These are phyloP conservation scores for Apostichopus leukothele DNA, from an alignment of 53 echinoderm and acorn worm species.

Conservation along the genomic window DNA sequence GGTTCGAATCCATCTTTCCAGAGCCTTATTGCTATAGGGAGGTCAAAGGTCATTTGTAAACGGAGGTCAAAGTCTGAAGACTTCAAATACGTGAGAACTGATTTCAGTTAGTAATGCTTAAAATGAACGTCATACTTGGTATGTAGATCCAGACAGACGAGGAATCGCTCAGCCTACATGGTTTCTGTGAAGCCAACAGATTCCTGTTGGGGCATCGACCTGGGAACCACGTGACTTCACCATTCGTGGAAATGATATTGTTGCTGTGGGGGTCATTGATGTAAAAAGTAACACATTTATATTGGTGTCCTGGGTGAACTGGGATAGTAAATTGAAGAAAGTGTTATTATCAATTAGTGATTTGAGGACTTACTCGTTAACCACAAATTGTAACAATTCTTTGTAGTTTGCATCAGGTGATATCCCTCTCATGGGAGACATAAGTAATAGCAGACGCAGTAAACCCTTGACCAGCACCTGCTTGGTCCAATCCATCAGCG, in stretches of 20 bases:
- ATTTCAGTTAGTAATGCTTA: too few species aligned
- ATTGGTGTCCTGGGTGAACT: slow-evolving; percentile 18
- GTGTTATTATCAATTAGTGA: slow-evolving; percentile 33
- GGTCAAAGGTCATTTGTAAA: too few species aligned
- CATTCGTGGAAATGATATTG: not conserved
- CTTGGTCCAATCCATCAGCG: not conserved
- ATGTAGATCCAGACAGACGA: too few species aligned
- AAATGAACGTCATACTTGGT: too few species aligned
- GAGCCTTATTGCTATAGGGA: too few species aligned
- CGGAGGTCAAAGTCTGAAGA: too few species aligned
- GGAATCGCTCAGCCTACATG: too few species aligned
- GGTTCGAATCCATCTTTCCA: too few species aligned
- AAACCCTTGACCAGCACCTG: slow-evolving; percentile 33
- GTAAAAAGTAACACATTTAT: not conserved
- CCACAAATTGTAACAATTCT: not conserved
- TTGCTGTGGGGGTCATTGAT: not conserved
- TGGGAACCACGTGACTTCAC: not conserved
- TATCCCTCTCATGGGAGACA: not conserved
- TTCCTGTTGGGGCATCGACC: not conserved
- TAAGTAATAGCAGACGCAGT: not conserved
- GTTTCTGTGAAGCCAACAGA: too few species aligned
- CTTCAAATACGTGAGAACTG: too few species aligned
- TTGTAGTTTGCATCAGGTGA: not conserved
- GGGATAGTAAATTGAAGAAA: slow-evolving; percentile 6
- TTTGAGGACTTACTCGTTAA: slow-evolving; percentile 1